phyloP scores from a whole-genome alignment of 2,797 vertebrate species.

The Galago senegalensis region DNA sequence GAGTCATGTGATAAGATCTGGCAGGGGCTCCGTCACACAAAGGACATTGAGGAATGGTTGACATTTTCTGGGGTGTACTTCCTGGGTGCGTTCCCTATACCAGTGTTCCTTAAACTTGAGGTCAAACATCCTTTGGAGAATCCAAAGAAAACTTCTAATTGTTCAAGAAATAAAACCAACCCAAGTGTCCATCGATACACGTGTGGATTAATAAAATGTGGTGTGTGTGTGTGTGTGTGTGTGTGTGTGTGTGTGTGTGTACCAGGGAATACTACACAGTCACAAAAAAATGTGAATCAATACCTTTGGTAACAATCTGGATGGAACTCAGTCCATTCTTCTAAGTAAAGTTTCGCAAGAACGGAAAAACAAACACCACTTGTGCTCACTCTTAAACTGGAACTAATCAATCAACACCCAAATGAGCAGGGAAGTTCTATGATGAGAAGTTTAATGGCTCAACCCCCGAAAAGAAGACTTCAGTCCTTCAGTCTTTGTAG shows the following conservation, averaged over 20 bases:
- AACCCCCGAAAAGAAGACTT: slow-evolving; percentile 39
- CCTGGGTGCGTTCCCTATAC: not conserved
- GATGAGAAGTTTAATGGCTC: slow-evolving; percentile 24
- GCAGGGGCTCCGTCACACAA: slow-evolving; percentile 33
- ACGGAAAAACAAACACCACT: too few relatives aligned
- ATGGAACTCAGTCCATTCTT: too few relatives aligned
- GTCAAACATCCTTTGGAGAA: not conserved
- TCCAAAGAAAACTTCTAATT: not conserved
- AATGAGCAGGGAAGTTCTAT: not conserved
- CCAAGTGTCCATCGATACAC: too few relatives aligned
- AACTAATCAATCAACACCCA: too few relatives aligned
- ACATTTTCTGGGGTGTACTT: not conserved
- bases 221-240: too few relatives aligned
- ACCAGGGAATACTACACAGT: too few relatives aligned
- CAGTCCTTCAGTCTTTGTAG: slow-evolving; percentile 5
- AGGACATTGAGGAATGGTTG: not conserved
- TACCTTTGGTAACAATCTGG: too few relatives aligned
- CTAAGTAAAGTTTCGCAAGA: too few relatives aligned
- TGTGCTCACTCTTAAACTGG: too few relatives aligned
- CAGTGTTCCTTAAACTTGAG: not conserved
- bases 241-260: too few relatives aligned
- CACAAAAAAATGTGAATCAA: too few relatives aligned
- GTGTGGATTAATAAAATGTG: too few relatives aligned
- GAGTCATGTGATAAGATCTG: slow-evolving; percentile 50
- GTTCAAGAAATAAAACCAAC: not conserved